Conservation (phyloP, 1,140 invertebrate genomes). For the Musca vetustissima region DNA sequence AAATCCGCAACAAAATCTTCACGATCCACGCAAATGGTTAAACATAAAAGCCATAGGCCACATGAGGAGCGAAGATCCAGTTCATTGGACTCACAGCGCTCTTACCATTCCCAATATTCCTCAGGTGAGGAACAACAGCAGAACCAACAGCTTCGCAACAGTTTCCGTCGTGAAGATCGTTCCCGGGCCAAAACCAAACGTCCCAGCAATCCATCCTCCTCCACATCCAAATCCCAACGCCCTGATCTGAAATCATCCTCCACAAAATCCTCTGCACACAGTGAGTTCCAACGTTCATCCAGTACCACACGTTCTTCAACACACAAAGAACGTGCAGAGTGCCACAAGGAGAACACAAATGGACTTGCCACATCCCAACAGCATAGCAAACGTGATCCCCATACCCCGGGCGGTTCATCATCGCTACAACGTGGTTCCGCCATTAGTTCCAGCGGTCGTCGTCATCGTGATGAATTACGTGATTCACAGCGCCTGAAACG, state of each 20-base stretch:
- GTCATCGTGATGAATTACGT: not conserved
- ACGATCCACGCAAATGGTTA: slow-evolving; percentile 2
- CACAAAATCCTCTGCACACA: not conserved
- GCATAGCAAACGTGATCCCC: not conserved
- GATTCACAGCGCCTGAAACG: slow-evolving; percentile 7
- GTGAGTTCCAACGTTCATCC: slow-evolving; percentile 9
- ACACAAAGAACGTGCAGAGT: slow-evolving; percentile 33
- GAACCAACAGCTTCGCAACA: not conserved
- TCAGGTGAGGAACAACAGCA: slow-evolving; percentile 37
- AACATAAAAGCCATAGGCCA: slow-evolving; percentile 7
- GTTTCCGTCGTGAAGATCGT: slow-evolving; percentile 20
- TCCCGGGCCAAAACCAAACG: slow-evolving; percentile 27
- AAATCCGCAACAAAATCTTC: not conserved
- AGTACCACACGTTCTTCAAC: slow-evolving; percentile 17
- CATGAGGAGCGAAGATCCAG: slow-evolving; percentile 34
- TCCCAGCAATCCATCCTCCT: not conserved
- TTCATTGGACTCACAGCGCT: slow-evolving; percentile 42
- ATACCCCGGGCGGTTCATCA: not conserved
- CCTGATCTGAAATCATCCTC: not conserved
- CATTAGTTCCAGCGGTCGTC: not conserved
- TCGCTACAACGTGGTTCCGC: not conserved
- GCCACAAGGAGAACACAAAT: slow-evolving; percentile 26
- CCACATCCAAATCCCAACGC: not conserved
- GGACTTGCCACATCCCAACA: slow-evolving; percentile 29
- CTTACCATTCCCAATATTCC: slow-evolving; percentile 38